Evolutionary conservation across 2,797 vertebrate genomes (phyloP).

Genomic region (Oreochromis mossambicus): DNA sequence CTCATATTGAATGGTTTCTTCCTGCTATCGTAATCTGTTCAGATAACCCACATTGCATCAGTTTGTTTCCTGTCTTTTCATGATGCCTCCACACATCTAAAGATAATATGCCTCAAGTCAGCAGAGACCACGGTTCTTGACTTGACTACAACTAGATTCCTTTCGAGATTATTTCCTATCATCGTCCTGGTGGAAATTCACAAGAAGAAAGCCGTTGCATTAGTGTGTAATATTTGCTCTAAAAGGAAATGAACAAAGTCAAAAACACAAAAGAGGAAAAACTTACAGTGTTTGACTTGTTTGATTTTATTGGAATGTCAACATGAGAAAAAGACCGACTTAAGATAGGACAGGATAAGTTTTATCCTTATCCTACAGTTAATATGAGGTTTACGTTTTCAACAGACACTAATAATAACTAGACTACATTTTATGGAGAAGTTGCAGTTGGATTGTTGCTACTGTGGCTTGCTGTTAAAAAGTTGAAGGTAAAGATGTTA

Average conservation of each 20-base stretch:
- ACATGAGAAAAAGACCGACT: not conserved
- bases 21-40: not conserved
- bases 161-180: not conserved
- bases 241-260: not conserved
- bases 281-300: not conserved
- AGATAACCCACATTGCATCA: not conserved
- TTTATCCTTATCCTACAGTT: not conserved
- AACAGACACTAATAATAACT: not conserved
- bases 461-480: not conserved
- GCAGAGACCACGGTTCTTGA: not conserved
- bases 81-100: not conserved
- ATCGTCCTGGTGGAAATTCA: not conserved
- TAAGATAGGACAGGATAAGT: not conserved
- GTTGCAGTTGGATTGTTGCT: not conserved
- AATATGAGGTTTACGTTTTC: rapidly evolving
- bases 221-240: not conserved
- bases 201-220: not conserved
- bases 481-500: not conserved
- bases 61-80: not conserved
- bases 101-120: not conserved
- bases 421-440: not conserved
- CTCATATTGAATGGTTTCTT: not conserved
- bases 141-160: not conserved
- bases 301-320: not conserved
- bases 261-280: not conserved